Base-by-base conservation (phyloP, 1,140 invertebrate species). In the Tetraneura akinire region DNA sequence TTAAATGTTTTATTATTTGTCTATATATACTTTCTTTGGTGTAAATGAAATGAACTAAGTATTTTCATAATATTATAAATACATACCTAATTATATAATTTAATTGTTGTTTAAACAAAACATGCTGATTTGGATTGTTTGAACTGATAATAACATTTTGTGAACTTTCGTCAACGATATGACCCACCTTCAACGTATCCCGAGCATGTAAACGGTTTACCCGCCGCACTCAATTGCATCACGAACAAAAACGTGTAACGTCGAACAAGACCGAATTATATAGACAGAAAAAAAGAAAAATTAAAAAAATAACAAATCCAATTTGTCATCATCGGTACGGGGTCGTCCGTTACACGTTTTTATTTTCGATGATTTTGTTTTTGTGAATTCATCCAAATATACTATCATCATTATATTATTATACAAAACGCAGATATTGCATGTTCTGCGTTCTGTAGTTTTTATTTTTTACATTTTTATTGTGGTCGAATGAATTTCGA, bases 151-250 rank as follows among this genome's bases (percentile, higher is more conserved):
- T n/a, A 53, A 60, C 37, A n/a, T n/a, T n/a, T 37, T 55, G 73
- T 76, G 37, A 76, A 51, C 11, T 76, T 57, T 57, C 57, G 29
- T 55, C 73, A 76, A 76, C 73, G 73, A 76, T 76, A 60, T 60
- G 73, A 76, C 73, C 73, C 73, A 76, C 73, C 73, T 57, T 76
- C 73, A 76, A 55, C 57, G 73, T 76, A 53, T 57, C 57, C 73
- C 73, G 57, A 76, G 73, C 73, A 76, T 76, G 73, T 42, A 55
- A 76, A 76, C 32, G 49, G 53, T 78, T 78, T 78, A 26, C 51
- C 21, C 55, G 14, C 49, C 55, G 21, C 74, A 47, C 70, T 53
- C 47, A 73, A 73, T n/a, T 47, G 32, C 45, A 51, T 62, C 55
- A 8, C 3, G 21, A 57, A 45, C 21, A 23, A 55, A 76, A 76